These are phyloP conservation scores for Cyclargus thomasi DNA, from an alignment of 1,140 invertebrate genomes.

Conservation along the genomic window DNA sequence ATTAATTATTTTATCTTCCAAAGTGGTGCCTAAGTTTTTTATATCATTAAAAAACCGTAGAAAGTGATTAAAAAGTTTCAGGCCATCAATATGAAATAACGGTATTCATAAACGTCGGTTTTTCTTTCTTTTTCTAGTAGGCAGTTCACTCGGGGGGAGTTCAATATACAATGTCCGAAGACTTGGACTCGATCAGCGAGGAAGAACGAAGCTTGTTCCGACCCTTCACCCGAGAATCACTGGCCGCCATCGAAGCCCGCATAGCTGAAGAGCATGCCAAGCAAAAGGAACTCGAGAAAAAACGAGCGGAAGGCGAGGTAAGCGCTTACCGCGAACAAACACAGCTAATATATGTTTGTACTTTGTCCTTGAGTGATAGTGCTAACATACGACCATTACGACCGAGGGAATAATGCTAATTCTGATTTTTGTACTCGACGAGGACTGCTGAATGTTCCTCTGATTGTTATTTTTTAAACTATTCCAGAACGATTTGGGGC, in stretches of 20 bases:
- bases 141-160: constrained; percentile 75
- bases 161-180: constrained; percentile 88
- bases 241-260: constrained; percentile 93
- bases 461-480: constrained; percentile 71
- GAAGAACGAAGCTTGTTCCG: constrained; percentile 96
- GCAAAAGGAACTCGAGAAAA: constrained; percentile 96
- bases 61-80: too few relatives aligned
- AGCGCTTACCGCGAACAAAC: constrained; percentile 34
- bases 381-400: constrained; percentile 26
- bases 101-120: not conserved
- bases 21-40: not conserved
- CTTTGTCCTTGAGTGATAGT: constrained; percentile 39
- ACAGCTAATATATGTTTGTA: constrained; percentile 25
- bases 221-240: constrained; percentile 97
- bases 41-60: not conserved
- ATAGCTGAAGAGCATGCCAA: constrained; percentile 96
- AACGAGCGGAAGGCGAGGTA: constrained; percentile 95
- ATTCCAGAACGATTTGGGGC: constrained; percentile 91
- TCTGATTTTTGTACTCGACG: not conserved
- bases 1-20: not conserved
- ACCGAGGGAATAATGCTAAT: constrained; percentile 5
- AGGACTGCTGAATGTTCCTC: constrained; percentile 22
- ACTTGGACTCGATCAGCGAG: constrained; percentile 91
- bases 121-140: constrained; percentile 43
- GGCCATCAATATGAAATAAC: not conserved